Percentiles rank a stretch among this genome's conserved stretches.
These are phyloP conservation scores for Scrobipalpa atriplicella DNA, from an alignment of 2,888 invertebrate genomes.

Conservation along the genomic window DNA sequence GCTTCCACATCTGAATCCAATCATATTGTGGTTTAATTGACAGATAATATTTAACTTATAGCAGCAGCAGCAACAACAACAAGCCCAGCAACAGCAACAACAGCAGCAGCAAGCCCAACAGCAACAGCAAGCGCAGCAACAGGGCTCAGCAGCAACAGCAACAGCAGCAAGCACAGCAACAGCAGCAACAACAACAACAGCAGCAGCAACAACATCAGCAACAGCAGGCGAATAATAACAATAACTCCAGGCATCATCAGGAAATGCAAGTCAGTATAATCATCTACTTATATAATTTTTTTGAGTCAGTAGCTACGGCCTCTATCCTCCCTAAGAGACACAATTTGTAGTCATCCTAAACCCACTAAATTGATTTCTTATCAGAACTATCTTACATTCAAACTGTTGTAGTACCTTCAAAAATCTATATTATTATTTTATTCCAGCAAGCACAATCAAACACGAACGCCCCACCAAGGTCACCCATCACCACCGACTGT, in stretches of 20 bases:
- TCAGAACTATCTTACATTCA: too few relatives aligned
- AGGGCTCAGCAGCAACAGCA: slow-evolving; percentile 52
- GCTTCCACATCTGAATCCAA: slow-evolving; percentile 53
- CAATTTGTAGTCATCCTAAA: too few relatives aligned
- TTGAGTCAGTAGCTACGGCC: neutral
- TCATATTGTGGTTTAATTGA: neutral
- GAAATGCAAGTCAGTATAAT: slow-evolving; percentile 80
- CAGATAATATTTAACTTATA: slow-evolving; percentile 43
- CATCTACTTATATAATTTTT: neutral
- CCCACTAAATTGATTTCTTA: too few relatives aligned
- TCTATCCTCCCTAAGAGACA: too few relatives aligned
- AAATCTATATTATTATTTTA: neutral
- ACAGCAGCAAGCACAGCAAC: slow-evolving; percentile 56
- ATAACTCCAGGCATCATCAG: slow-evolving; percentile 70
- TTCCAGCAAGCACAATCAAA: slow-evolving; percentile 60
- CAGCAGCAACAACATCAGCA: slow-evolving; percentile 60
- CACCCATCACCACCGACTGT: slow-evolving; percentile 78
- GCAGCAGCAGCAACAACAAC: slow-evolving; percentile 65
- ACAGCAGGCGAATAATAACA: slow-evolving; percentile 63
- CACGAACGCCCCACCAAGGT: slow-evolving; percentile 70
- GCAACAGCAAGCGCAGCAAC: slow-evolving; percentile 50
- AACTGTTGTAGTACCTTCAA: neutral
- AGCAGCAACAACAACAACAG: slow-evolving; percentile 64
- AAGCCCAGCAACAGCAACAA: slow-evolving; percentile 62
- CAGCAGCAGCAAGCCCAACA: slow-evolving; percentile 62